Evolutionary conservation across 2,113 vertebrate genomes (phyloP).

Genomic region (Sterrhoptilus dennistouni): DNA sequence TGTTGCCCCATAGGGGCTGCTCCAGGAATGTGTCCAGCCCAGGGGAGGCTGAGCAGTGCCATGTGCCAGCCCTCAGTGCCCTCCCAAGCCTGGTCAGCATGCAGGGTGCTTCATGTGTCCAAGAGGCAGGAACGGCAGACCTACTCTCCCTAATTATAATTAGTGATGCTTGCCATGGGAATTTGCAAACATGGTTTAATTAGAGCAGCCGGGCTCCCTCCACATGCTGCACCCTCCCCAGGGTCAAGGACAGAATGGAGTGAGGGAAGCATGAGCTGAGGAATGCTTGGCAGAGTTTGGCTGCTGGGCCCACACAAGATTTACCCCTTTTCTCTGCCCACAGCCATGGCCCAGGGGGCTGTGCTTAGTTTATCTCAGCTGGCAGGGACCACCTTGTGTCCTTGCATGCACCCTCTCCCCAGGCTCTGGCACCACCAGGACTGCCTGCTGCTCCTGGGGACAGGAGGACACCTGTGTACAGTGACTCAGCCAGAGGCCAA

Average conservation of each 20-base stretch:
- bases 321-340: neutral
- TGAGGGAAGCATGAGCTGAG: neutral
- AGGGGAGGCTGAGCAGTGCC: neutral
- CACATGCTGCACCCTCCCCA: neutral
- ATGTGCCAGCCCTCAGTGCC: neutral
- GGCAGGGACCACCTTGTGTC: rapidly evolving
- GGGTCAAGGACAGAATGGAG: slow-evolving; percentile 41
- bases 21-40: neutral
- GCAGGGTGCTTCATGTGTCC: neutral
- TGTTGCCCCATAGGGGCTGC: rapidly evolving
- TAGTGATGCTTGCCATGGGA: slow-evolving; percentile 49
- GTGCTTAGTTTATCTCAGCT: neutral
- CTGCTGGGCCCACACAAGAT: neutral
- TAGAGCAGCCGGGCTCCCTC: slow-evolving; percentile 7
- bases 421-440: neutral
- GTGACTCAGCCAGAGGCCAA: neutral
- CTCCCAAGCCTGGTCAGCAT: neutral
- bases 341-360: neutral
- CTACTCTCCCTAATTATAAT: slow-evolving; percentile 56
- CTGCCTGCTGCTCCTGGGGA: neutral
- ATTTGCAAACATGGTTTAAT: slow-evolving; percentile 60
- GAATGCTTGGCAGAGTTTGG: neutral
- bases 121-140: neutral
- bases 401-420: neutral
- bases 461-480: neutral